Evolutionary conservation across 2,888 invertebrate species (phyloP).

Genomic region (Lymantria monacha): DNA sequence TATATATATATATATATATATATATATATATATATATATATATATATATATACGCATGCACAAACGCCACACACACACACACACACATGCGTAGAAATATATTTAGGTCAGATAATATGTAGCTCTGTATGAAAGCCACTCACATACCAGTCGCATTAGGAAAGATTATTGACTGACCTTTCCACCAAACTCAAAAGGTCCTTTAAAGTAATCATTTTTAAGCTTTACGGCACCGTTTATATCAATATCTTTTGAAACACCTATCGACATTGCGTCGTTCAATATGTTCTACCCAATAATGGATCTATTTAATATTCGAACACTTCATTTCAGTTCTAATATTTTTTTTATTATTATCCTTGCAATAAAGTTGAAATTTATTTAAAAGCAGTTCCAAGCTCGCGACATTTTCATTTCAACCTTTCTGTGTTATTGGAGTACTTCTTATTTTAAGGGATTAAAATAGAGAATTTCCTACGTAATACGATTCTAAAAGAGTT

Average conservation of each 20-base stretch:
- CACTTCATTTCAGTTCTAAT: not conserved
- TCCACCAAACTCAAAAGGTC: not conserved
- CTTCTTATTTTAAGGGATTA: constrained; percentile 9
- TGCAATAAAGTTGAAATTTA: constrained; percentile 18
- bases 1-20: no score
- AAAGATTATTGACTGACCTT: no score
- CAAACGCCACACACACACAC: no score
- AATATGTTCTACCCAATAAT: constrained; percentile 26
- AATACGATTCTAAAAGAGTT: not conserved
- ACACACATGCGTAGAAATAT: no score
- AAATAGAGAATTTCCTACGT: constrained; percentile 6
- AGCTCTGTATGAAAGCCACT: no score
- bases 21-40: no score
- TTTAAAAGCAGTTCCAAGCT: constrained; percentile 27
- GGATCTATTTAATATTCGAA: constrained; percentile 19
- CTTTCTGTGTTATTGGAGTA: not conserved
- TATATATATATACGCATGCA: no score
- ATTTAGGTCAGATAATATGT: no score
- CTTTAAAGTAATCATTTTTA: not conserved
- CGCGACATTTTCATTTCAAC: not conserved
- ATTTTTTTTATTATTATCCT: constrained; percentile 6
- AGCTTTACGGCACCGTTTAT: not conserved
- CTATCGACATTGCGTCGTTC: constrained; percentile 18
- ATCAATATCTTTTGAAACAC: constrained; percentile 18
- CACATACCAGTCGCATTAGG: no score